phyloP scores from a whole-genome alignment of 2,797 vertebrate genomes.

The Hybognathus amarus region DNA sequence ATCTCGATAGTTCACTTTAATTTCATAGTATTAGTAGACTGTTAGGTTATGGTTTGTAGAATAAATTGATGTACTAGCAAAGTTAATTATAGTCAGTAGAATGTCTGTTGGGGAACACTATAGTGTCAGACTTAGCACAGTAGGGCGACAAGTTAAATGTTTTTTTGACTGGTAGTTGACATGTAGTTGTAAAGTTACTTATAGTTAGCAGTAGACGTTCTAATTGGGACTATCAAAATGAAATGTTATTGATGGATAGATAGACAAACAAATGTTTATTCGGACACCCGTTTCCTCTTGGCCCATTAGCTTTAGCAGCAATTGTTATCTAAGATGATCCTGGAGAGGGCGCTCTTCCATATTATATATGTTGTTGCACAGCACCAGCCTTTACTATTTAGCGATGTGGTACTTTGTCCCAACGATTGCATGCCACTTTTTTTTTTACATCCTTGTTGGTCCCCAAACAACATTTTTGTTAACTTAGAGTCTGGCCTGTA shows the following conservation, averaged over 20 bases:
- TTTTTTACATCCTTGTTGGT: not conserved
- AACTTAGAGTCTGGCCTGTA: not conserved
- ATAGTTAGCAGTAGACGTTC: not conserved
- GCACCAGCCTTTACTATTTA: not conserved
- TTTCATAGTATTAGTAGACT: not conserved
- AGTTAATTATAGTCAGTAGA: too few relatives aligned
- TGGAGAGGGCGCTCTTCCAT: slow-evolving; percentile 47
- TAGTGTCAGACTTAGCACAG: not conserved
- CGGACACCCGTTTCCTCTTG: not conserved
- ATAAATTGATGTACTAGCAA: too few relatives aligned
- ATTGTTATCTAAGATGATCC: slow-evolving; percentile 14
- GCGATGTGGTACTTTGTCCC: too few relatives aligned
- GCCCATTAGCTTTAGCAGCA: not conserved
- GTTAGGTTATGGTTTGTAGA: not conserved
- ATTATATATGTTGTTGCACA: not conserved
- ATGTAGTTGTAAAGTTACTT: not conserved
- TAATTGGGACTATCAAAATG: not conserved
- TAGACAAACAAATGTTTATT: not conserved
- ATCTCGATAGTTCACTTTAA: not conserved
- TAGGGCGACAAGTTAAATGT: too few relatives aligned
- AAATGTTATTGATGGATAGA: not conserved
- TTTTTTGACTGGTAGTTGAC: not conserved
- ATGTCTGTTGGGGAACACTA: too few relatives aligned
- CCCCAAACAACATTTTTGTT: not conserved
- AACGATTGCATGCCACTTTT: not conserved